Percentiles rank a stretch among this genome's conserved stretches.
These are phyloP conservation scores for Tipula helvola DNA, from an alignment of 2,888 invertebrate species.

Conservation along the genomic window DNA sequence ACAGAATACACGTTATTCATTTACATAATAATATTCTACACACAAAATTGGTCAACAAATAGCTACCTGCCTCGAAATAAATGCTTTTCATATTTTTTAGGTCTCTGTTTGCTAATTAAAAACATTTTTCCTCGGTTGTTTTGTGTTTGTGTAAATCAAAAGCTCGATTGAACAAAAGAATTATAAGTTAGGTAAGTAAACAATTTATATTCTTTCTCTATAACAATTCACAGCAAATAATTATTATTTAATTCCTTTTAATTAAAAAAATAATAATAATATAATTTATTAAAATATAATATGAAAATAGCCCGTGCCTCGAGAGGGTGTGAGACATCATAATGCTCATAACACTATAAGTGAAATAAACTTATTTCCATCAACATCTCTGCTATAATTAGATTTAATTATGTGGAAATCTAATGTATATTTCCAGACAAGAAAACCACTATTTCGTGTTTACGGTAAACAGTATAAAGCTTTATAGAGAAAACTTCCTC, in stretches of 20 bases:
- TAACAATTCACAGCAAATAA: not conserved
- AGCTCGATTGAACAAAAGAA: not conserved
- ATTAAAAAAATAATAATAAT: not conserved
- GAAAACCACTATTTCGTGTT: no score
- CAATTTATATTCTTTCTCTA: not conserved
- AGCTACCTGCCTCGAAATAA: not conserved
- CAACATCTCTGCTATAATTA: no score
- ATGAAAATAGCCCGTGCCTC: no score
- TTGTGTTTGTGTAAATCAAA: not conserved
- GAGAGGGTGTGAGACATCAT: no score
- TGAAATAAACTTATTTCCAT: no score
- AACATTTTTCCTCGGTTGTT: not conserved
- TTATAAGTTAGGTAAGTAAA: not conserved
- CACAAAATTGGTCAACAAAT: not conserved
- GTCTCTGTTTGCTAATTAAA: not conserved
- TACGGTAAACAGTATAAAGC: no score
- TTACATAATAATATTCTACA: not conserved
- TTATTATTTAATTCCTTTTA: not conserved
- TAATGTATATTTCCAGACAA: no score
- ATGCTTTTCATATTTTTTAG: not conserved
- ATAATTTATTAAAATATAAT: not conserved
- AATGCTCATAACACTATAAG: no score
- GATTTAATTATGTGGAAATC: no score
- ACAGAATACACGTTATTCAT: not conserved
- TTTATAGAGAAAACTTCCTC: no score